Evolutionary conservation across 2,888 invertebrate genomes (phyloP).

Genomic region (Unio pictorum): DNA sequence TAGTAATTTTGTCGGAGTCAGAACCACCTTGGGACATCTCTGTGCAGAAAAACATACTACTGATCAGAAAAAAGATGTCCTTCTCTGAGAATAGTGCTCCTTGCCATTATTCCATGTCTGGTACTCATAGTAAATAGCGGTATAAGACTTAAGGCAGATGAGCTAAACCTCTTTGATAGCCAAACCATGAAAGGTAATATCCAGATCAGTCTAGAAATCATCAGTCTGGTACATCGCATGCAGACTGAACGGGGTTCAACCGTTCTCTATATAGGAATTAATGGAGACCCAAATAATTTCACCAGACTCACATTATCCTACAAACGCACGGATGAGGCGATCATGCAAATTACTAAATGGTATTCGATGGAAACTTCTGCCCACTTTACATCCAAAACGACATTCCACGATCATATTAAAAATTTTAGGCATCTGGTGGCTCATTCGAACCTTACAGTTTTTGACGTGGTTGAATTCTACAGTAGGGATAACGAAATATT

Average conservation of each 20-base stretch:
- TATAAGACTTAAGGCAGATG: neutral
- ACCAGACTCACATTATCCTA: constrained; percentile 17
- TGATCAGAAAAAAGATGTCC: constrained; percentile 3
- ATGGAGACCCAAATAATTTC: constrained; percentile 20
- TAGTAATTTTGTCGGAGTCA: too few relatives aligned
- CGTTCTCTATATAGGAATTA: constrained; percentile 45
- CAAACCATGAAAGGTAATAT: constrained; percentile 13
- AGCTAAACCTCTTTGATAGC: neutral
- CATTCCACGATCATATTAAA: constrained; percentile 1
- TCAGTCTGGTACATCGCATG: constrained; percentile 41
- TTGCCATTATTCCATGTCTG: constrained; percentile 9
- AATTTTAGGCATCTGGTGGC: constrained; percentile 9
- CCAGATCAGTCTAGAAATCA: constrained; percentile 46
- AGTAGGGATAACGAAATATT: constrained; percentile 37
- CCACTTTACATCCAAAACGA: constrained; percentile 6
- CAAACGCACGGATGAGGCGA: constrained; percentile 20
- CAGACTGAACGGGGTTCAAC: constrained; percentile 58
- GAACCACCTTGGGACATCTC: too few relatives aligned
- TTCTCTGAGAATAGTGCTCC: constrained; percentile 3
- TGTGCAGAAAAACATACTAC: neutral
- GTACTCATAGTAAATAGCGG: neutral
- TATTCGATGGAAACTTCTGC: constrained; percentile 3
- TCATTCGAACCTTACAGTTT: constrained; percentile 17
- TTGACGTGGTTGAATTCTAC: constrained; percentile 40
- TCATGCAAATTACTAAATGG: constrained; percentile 23